A percentile compares a stretch with the other conserved stretches of the same genome.
phyloP scores from a whole-genome alignment of 2,888 invertebrate species.

The Megastigmus dorsalis region DNA sequence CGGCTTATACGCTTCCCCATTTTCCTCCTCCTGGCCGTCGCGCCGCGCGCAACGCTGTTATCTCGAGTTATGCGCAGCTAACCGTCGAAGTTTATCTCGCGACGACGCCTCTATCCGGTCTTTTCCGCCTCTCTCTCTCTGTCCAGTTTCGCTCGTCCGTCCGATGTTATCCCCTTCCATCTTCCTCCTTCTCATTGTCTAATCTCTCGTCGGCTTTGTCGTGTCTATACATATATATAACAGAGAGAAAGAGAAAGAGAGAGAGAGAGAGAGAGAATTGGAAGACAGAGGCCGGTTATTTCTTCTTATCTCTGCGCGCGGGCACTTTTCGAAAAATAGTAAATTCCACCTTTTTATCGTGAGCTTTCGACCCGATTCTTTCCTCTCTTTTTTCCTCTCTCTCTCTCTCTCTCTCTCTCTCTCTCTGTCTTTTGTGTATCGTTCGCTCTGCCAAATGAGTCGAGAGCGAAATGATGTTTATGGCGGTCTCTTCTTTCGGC shows the following conservation, averaged over 20 bases:
- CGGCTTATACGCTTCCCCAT: background rate
- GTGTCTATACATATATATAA: too few relatives aligned
- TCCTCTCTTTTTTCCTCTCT: too few relatives aligned
- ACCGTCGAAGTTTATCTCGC: constrained; percentile 45
- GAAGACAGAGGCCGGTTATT: background rate
- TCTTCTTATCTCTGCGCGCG: constrained; percentile 1
- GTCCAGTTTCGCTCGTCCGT: background rate
- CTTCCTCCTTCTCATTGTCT: constrained; percentile 10
- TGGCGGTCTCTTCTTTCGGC: too few relatives aligned
- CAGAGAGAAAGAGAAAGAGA: too few relatives aligned
- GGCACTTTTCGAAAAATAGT: background rate
- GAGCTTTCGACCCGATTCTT: too few relatives aligned
- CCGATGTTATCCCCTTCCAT: background rate
- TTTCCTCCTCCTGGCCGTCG: background rate
- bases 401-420: too few relatives aligned
- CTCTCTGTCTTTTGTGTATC: too few relatives aligned
- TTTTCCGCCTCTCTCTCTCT: background rate
- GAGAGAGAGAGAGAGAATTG: too few relatives aligned
- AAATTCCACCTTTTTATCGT: constrained; percentile 30
- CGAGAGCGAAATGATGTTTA: constrained; percentile 14
- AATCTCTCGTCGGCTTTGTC: background rate
- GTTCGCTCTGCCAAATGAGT: constrained; percentile 10
- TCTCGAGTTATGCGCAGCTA: constrained; percentile 43
- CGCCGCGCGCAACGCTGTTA: constrained; percentile 29
- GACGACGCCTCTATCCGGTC: background rate